Base-by-base conservation (phyloP, 2,888 invertebrate species). In the Lasius platythorax region DNA sequence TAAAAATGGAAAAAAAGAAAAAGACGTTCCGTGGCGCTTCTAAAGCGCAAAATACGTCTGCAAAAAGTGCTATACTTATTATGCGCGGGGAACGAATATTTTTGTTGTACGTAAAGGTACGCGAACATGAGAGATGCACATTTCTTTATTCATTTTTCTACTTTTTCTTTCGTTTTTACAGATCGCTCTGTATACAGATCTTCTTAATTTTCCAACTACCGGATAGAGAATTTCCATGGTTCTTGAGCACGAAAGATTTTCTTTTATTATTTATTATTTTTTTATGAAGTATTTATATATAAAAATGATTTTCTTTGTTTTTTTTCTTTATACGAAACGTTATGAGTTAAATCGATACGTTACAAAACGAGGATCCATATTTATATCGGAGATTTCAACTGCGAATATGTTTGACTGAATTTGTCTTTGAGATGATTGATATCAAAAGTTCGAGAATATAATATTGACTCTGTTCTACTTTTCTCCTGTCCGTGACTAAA, bases 1-100 rank as follows among this genome's bases (percentile, higher is more conserved):
- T 67, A 56, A 79, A 79, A 87, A 82, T 28, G 75, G 64, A 85
- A 85, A 72, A 46, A 75, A 56, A 37, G 50, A 23, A 50, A 73
- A 53, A 18, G 40, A 78, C 30, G 79, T 53, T 40, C 30, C 40
- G 70, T 50, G 76, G 82, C 79, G 64, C 58, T 82, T 82, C 15
- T 76, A 56, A 76, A 82, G 50, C 56, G 56, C 70, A n/a, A 30
- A 37, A 53, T 33, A 78, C 79, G 43, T 72, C 72, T 72, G 43
- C 33, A 46, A 53, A 53, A 53, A 79, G 33, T 72, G 58, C 46
- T 79, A 33, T 67, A 67, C 67, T 76, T 37, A 74, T 76, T 46
- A 53, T 23, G 40, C 18, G 30, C 43, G 66, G 23, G 18, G 58
- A 56, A 28, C 76, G 67, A 76, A 70, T 63, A 78, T 70, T 78